phyloP scores from a whole-genome alignment of 2,888 invertebrate genomes.

The Synanthedon vespiformis region DNA sequence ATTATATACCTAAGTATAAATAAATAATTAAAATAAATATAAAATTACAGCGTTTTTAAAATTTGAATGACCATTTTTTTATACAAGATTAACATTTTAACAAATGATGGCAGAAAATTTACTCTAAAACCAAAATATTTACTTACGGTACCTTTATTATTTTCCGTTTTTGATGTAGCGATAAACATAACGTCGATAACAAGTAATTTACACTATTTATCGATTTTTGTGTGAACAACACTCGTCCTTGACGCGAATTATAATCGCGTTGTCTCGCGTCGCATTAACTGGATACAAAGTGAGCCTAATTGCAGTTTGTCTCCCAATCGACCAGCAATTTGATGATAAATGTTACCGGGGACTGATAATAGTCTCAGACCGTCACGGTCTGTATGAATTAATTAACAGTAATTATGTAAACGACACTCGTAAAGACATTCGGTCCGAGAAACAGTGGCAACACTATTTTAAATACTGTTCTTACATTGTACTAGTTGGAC shows the following conservation, averaged over 20 bases:
- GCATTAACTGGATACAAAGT: constrained; percentile 15
- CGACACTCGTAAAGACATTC: constrained; percentile 15
- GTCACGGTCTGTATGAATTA: constrained; percentile 47
- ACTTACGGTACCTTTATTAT: too few relatives aligned
- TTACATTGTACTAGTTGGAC: too few relatives aligned
- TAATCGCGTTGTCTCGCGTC: constrained; percentile 12
- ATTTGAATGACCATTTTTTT: too few relatives aligned
- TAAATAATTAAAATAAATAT: too few relatives aligned
- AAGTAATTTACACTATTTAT: not conserved
- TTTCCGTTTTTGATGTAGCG: too few relatives aligned
- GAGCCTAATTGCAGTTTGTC: constrained; percentile 31
- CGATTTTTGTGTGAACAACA: constrained; percentile 5
- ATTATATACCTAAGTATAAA: too few relatives aligned
- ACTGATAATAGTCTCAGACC: constrained; percentile 8
- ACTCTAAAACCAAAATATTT: too few relatives aligned
- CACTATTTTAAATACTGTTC: too few relatives aligned
- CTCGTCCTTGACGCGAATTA: constrained; percentile 16
- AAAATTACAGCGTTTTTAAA: too few relatives aligned
- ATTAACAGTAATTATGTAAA: constrained; percentile 52
- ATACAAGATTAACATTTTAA: too few relatives aligned
- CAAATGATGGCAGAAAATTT: too few relatives aligned
- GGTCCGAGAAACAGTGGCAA: not conserved
- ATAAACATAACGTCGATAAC: too few relatives aligned
- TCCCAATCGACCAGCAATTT: constrained; percentile 30
- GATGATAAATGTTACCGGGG: constrained; percentile 22